These are phyloP conservation scores for Chymomyza amoena DNA, from an alignment of 2,888 invertebrate species.

Conservation along the genomic window DNA sequence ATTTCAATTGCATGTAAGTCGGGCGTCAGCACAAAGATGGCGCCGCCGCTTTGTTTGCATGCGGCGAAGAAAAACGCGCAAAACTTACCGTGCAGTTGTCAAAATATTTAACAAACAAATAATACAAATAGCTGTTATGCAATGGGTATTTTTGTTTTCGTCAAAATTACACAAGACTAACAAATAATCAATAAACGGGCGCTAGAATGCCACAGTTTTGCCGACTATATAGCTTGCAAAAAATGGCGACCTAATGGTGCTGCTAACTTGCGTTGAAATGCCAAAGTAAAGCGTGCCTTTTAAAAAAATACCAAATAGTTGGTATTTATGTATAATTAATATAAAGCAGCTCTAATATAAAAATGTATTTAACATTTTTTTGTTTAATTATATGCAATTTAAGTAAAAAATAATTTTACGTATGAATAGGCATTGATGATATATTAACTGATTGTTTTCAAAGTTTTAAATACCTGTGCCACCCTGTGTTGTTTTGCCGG, in stretches of 20 bases:
- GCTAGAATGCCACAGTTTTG: not conserved
- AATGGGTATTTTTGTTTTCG: not conserved
- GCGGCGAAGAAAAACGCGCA: not conserved
- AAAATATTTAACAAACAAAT: not conserved
- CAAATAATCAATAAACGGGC: not conserved
- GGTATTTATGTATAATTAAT: too few relatives aligned
- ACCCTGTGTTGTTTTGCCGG: too few relatives aligned
- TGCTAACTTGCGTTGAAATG: not conserved
- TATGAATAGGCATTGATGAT: too few relatives aligned
- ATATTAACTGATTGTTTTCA: too few relatives aligned
- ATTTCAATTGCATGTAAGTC: not conserved
- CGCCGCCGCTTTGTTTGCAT: not conserved
- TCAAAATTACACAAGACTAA: not conserved
- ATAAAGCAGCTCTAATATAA: too few relatives aligned
- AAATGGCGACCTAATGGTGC: not conserved
- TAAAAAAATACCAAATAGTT: not conserved
- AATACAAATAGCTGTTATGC: not conserved
- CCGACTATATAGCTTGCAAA: not conserved
- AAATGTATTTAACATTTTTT: too few relatives aligned
- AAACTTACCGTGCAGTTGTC: constrained; percentile 2
- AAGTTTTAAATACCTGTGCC: too few relatives aligned
- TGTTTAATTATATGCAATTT: too few relatives aligned
- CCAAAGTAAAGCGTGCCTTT: not conserved
- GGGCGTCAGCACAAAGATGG: constrained; percentile 5
- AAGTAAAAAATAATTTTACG: too few relatives aligned